These are phyloP conservation scores for Nymphalis urticae DNA, from an alignment of 2,888 invertebrate species.

Conservation along the genomic window DNA sequence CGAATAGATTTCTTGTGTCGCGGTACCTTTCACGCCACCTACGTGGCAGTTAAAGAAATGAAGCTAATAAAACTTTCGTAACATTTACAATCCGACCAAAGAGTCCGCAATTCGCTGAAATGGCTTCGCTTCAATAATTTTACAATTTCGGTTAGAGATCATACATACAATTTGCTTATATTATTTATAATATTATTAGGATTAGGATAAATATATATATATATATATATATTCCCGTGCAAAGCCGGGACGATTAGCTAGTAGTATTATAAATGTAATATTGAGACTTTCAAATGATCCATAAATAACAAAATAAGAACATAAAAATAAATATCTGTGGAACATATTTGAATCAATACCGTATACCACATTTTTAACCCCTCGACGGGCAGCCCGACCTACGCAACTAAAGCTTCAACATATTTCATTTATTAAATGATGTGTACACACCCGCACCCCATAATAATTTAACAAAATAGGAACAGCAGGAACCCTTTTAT, in stretches of 20 bases:
- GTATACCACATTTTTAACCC: slow-evolving; percentile 58
- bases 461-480: slow-evolving; percentile 55
- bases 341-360: slow-evolving; percentile 31
- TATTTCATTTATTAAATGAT: slow-evolving; percentile 71
- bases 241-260: background rate
- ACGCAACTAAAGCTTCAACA: slow-evolving; percentile 55
- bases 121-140: slow-evolving; percentile 31
- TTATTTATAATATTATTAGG: too few species aligned
- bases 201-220: too few species aligned
- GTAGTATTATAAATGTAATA: background rate
- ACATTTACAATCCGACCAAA: slow-evolving; percentile 27
- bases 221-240: too few species aligned
- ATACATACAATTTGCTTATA: too few species aligned
- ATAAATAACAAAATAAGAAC: slow-evolving; percentile 9
- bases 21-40: slow-evolving; percentile 31
- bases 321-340: slow-evolving; percentile 13
- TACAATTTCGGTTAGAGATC: slow-evolving; percentile 32
- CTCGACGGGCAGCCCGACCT: slow-evolving; percentile 54
- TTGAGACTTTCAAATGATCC: background rate
- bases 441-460: slow-evolving; percentile 55
- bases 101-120: slow-evolving; percentile 25
- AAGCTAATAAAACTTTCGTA: slow-evolving; percentile 33
- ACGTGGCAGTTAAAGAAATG: slow-evolving; percentile 28
- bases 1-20: background rate
- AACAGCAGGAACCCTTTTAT: slow-evolving; percentile 53